Percentiles rank a stretch among this genome's conserved stretches.
phyloP scores from a whole-genome alignment of 35 echinoderm and acorn worm species.

The Ophiothrix spiculata region DNA sequence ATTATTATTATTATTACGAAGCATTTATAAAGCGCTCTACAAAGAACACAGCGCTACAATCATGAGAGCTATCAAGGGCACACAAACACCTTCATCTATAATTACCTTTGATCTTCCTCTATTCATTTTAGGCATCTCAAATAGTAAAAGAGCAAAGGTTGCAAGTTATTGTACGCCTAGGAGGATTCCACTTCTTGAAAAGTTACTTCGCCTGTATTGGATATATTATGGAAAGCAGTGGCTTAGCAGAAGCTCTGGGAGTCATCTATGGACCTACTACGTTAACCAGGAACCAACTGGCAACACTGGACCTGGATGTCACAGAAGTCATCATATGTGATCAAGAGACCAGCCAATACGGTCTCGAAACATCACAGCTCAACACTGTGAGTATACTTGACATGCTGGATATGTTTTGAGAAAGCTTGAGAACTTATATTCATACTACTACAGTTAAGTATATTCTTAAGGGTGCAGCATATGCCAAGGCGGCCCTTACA shows the following conservation, averaged over 20 bases:
- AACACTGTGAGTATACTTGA: too few relatives aligned
- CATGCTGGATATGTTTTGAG: too few relatives aligned
- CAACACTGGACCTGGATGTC: too few relatives aligned
- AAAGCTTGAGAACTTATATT: too few relatives aligned
- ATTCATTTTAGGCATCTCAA: conserved; percentile 54
- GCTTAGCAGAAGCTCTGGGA: conserved; percentile 58
- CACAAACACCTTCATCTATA: conserved; percentile 42
- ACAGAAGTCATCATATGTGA: too few relatives aligned
- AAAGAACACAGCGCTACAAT: too few relatives aligned
- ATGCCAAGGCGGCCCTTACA: conserved; percentile 44
- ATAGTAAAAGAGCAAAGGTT: conserved; percentile 54
- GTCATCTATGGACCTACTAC: conserved; percentile 25
- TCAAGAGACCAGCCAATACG: too few relatives aligned
- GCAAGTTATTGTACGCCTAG: conserved; percentile 44
- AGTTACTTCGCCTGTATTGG: conserved; percentile 50
- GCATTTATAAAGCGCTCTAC: too few relatives aligned
- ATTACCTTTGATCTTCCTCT: conserved; percentile 54
- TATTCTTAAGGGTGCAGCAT: conserved; percentile 59
- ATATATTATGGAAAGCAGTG: conserved; percentile 56
- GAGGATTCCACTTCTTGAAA: conserved; percentile 56
- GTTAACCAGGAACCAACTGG: too few relatives aligned
- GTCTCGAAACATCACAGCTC: too few relatives aligned
- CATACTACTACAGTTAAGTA: conserved; percentile 43
- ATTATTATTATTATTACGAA: too few relatives aligned
- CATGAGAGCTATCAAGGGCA: conserved; percentile 24